Conservation (phyloP, 1,140 invertebrate genomes). For the Stegodyphus dumicola region DNA sequence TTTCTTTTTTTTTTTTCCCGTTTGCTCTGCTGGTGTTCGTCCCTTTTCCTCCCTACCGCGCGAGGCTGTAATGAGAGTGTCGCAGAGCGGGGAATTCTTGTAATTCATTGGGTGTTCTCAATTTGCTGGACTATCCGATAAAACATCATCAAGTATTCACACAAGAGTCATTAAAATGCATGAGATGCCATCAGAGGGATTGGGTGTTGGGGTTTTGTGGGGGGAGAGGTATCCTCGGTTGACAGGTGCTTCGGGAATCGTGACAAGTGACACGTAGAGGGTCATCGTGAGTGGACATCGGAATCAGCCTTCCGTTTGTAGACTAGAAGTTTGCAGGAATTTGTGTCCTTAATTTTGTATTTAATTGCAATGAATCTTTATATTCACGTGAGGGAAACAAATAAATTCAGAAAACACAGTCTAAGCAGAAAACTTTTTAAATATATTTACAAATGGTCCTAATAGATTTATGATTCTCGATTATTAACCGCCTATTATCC, state of each 20-base stretch:
- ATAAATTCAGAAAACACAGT: no score
- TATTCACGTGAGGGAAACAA: no score
- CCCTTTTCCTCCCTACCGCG: background rate
- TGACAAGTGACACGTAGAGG: background rate
- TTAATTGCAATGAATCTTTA: no score
- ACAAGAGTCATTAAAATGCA: slow-evolving; percentile 39
- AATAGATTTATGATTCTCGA: no score
- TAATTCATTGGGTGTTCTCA: slow-evolving; percentile 46
- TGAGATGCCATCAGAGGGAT: slow-evolving; percentile 3
- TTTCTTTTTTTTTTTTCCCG: slow-evolving; percentile 11
- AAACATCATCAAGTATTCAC: slow-evolving; percentile 57
- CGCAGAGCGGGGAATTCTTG: slow-evolving; percentile 26
- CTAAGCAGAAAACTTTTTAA: no score
- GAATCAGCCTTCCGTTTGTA: background rate
- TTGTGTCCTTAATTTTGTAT: no score
- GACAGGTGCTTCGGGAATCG: slow-evolving; percentile 3
- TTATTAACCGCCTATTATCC: no score
- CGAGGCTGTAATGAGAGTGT: slow-evolving; percentile 41
- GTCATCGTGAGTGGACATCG: background rate
- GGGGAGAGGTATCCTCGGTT: background rate
- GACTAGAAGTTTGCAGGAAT: no score
- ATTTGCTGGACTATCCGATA: slow-evolving; percentile 42
- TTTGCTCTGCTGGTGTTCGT: background rate
- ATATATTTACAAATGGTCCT: no score
- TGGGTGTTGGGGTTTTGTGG: background rate